Conservation (phyloP, 2,888 invertebrate genomes). For the Villa cingulata region DNA sequence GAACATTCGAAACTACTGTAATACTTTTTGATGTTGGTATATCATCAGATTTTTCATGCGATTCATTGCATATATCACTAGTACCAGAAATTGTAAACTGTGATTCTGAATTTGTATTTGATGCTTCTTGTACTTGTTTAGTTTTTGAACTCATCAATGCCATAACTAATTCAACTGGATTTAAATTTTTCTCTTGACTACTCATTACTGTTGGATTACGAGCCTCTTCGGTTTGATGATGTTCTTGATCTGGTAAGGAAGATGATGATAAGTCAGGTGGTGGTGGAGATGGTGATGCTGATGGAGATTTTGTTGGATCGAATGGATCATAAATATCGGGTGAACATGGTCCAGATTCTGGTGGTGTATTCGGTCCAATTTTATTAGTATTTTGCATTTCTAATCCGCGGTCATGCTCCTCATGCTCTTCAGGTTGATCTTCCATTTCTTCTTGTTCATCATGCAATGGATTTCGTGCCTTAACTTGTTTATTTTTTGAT, state of each 20-base stretch:
- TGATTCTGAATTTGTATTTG: slow-evolving; percentile 22
- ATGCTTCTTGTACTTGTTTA: slow-evolving; percentile 21
- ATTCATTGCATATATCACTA: neutral
- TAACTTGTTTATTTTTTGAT: slow-evolving; percentile 37
- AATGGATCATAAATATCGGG: slow-evolving; percentile 84
- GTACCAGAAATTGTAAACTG: slow-evolving; percentile 1
- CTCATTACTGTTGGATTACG: slow-evolving; percentile 18
- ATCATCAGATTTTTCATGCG: slow-evolving; percentile 11
- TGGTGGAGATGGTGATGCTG: slow-evolving; percentile 30
- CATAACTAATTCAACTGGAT: slow-evolving; percentile 47
- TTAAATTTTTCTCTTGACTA: slow-evolving; percentile 37
- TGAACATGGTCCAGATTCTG: slow-evolving; percentile 52
- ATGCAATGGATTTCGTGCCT: slow-evolving; percentile 48
- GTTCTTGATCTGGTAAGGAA: slow-evolving; percentile 14
- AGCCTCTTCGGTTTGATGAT: slow-evolving; percentile 16
- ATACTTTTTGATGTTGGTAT: slow-evolving; percentile 17
- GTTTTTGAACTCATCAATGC: slow-evolving; percentile 40
- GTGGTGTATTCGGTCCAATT: slow-evolving; percentile 60
- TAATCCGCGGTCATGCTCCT: slow-evolving; percentile 10
- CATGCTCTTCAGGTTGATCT: slow-evolving; percentile 9
- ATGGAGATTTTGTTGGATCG: slow-evolving; percentile 69
- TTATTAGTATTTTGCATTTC: slow-evolving; percentile 27
- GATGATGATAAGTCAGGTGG: slow-evolving; percentile 12
- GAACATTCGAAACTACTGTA: slow-evolving; percentile 31
- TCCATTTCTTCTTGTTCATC: slow-evolving; percentile 42